These are phyloP conservation scores for Teleogryllus occipitalis DNA, from an alignment of 1,140 invertebrate genomes.

Conservation along the genomic window DNA sequence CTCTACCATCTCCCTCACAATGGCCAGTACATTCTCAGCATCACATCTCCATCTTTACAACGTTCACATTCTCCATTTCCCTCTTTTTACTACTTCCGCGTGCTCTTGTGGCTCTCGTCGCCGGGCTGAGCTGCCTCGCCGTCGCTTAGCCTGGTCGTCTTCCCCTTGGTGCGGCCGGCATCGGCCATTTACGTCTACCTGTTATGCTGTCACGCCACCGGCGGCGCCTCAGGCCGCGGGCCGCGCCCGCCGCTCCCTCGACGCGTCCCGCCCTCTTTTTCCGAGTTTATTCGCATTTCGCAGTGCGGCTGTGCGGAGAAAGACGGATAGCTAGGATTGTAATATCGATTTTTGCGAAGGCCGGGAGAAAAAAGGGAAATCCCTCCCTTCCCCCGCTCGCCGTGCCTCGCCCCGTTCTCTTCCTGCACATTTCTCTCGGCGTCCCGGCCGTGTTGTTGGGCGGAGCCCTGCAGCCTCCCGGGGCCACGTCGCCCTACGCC, in stretches of 20 bases:
- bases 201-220: not conserved
- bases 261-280: not conserved
- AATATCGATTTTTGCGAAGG: not conserved
- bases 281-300: not conserved
- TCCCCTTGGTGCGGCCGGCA: too few species aligned
- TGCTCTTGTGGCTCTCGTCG: too few species aligned
- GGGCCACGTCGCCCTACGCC: not conserved
- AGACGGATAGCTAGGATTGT: not conserved
- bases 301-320: not conserved
- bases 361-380: not conserved
- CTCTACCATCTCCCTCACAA: too few species aligned
- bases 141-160: too few species aligned
- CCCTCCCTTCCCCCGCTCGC: not conserved
- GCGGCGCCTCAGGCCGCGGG: not conserved
- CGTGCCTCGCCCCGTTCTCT: not conserved
- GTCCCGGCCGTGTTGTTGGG: not conserved
- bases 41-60: too few species aligned
- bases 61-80: too few species aligned
- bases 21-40: too few species aligned
- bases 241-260: not conserved
- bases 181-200: not conserved
- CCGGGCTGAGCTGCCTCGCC: too few species aligned
- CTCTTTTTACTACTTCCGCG: too few species aligned
- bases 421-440: not conserved
- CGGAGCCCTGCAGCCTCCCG: not conserved